Evolutionary conservation across 2,113 vertebrate species (phyloP), one percentile per base, ranked within the genome.

Genomic region (Onychostoma macrolepis): DNA sequence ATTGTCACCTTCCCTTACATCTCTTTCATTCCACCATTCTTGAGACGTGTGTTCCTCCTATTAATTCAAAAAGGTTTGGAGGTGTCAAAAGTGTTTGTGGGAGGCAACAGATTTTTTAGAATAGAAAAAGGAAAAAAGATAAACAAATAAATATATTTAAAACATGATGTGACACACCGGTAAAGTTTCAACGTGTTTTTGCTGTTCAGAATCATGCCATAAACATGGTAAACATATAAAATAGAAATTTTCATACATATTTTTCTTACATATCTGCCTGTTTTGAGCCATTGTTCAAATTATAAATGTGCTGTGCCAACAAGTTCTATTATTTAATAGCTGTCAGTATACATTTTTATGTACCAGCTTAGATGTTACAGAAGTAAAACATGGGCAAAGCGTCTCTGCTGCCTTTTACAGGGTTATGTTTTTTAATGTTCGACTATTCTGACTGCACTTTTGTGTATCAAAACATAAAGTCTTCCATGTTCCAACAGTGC

Each of bases 1-100:
- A 76, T 88, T 90, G 86, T 85, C 84, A 86, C 77, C 90, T 86
- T 90, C 79, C 76, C 75, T 87, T 61, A 58, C 45, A 36, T 86
- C 80, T 85, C 83, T 81, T 87, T 87, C 71, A 80, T 89, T 86
- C 87, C 53, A 78, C 56, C 84, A 76, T 89, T 89, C 50, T 43
- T 87, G 82, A 80, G 78, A 71, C 33, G 71, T 28, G 11, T 87
- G 85, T 88, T 83, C 75, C 41, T 89, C 74, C 80, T 80, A 53
- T 77, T 83, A 83, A 83, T 85, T 85, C 83, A 87, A 58, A 78
- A 82, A 71, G 61, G 24, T 80, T 33, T n/a, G 13, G 50, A 87
- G 53, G 77, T 71, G 87, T 85, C 76, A 79, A 33, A 89, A 82
- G 58, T 85, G 84, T 85, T 83, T 86, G 76, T 81, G 53, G 61